Conservation (phyloP, 2,888 invertebrate species). For the Pollenia labialis region DNA sequence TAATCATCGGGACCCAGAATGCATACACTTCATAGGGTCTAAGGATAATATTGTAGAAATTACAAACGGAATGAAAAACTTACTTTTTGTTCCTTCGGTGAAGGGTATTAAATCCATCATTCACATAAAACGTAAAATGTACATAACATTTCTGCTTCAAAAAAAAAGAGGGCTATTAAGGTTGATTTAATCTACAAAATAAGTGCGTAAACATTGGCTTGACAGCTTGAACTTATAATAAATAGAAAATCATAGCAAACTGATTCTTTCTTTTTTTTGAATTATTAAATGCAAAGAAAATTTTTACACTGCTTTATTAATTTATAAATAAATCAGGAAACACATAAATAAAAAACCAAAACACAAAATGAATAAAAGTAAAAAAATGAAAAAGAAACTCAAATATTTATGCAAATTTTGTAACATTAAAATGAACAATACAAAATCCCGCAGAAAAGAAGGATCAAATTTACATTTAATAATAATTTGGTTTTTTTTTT, state of each 20-base stretch:
- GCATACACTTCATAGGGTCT: too few relatives aligned
- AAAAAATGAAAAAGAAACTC: neutral
- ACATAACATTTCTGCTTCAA: neutral
- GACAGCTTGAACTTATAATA: neutral
- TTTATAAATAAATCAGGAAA: too few relatives aligned
- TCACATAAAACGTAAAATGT: too few relatives aligned
- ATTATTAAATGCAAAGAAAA: neutral
- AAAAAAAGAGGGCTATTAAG: neutral
- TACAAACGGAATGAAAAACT: too few relatives aligned
- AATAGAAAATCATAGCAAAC: neutral
- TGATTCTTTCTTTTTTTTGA: neutral
- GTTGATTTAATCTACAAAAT: neutral
- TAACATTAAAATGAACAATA: constrained; percentile 22
- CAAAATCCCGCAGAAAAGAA: constrained; percentile 1
- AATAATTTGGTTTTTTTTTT: constrained; percentile 2
- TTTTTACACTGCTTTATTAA: too few relatives aligned
- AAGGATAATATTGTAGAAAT: too few relatives aligned
- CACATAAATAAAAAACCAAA: neutral
- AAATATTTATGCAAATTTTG: constrained; percentile 26
- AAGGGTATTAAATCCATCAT: too few relatives aligned
- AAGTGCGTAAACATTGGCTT: neutral
- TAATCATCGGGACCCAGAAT: too few relatives aligned
- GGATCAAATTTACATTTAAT: constrained; percentile 30
- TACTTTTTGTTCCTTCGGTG: too few relatives aligned
- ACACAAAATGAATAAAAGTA: neutral